phyloP scores from a whole-genome alignment of 1,140 invertebrate species.

The Drosophila saltans region DNA sequence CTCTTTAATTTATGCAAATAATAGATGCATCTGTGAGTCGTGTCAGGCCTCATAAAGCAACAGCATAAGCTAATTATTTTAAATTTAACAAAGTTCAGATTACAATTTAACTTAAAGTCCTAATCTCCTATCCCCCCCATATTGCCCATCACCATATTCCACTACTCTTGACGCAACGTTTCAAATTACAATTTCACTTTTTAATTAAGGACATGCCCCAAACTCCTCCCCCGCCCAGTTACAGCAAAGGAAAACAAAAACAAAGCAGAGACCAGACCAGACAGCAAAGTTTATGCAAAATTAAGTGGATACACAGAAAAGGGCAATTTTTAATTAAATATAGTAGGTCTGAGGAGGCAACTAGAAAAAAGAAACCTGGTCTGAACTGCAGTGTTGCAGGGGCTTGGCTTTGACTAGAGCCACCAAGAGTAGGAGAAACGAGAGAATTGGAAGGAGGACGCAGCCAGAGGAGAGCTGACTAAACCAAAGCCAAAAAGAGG shows the following conservation, averaged over 20 bases:
- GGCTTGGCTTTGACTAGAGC: constrained; percentile 29
- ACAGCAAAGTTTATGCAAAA: constrained; percentile 49
- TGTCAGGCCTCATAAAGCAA: constrained; percentile 22
- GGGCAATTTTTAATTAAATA: constrained; percentile 62
- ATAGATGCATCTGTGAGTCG: constrained; percentile 29
- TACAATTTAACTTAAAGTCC: not conserved
- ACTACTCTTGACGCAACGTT: constrained; percentile 14
- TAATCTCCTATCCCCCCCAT: not conserved
- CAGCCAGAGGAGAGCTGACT: not conserved
- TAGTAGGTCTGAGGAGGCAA: constrained; percentile 32
- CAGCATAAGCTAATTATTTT: constrained; percentile 29
- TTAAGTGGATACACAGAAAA: constrained; percentile 44
- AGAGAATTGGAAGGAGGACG: not conserved
- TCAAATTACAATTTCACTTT: constrained; percentile 60
- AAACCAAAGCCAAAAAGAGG: constrained; percentile 26
- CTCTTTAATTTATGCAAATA: constrained; percentile 59
- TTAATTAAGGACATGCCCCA: constrained; percentile 40
- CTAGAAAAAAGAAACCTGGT: constrained; percentile 1
- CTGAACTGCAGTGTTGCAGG: constrained; percentile 24
- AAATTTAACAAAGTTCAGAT: constrained; percentile 40
- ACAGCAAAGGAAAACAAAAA: no score
- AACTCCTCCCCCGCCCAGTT: constrained; percentile 2
- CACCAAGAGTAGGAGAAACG: not conserved
- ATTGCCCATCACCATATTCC: no score
- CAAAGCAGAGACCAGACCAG: not conserved